Evolutionary conservation across 2,113 vertebrate species (phyloP), one percentile per base, ranked within the genome.

Genomic region (Octodon degus): DNA sequence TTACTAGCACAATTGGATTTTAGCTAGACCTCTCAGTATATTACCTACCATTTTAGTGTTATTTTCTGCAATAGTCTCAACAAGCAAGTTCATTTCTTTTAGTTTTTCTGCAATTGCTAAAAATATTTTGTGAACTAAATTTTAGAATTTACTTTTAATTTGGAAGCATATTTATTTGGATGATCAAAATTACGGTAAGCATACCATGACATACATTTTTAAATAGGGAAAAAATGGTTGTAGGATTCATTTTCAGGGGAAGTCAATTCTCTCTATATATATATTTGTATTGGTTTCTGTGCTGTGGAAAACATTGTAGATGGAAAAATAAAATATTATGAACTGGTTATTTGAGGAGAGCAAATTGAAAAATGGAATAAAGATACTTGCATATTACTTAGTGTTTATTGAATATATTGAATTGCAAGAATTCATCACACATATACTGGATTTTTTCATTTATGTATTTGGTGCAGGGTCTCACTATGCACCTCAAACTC

Each of bases 71-170:
- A 0, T 79, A 80, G 87, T 60, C 70, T 81, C 32, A n/a, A 27
- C 53, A 14, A n/a, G 13, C 5, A 62, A 81, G 58, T 50, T 22
- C 0, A n/a, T 58, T 63, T 77, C 10, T 27, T 89, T 65, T 53
- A 19, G 1, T 74, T 96, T 93, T 87, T 84, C 68, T 93, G 16
- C 1, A 85, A 30, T 55, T 95, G 19, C 14, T 85, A 2, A 90
- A 88, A 93, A 76, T 4, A 77, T 77, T 68, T 90, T 60, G 5
- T 60, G 62, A 63, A 14, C 6, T 37, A 16, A 7, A 30, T 85
- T 93, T 94, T 79, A 58, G 19, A 89, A 82, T 93, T 94, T 67
- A 34, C 1, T 7, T 40, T 50, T 96, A 65, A 91, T 11, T 60
- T 82, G 34, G 5, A 88, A 43, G 9, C 1, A 68, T 91, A 24